Base-by-base conservation (phyloP, 2,113 vertebrate genomes). In the Chrysemys picta region DNA sequence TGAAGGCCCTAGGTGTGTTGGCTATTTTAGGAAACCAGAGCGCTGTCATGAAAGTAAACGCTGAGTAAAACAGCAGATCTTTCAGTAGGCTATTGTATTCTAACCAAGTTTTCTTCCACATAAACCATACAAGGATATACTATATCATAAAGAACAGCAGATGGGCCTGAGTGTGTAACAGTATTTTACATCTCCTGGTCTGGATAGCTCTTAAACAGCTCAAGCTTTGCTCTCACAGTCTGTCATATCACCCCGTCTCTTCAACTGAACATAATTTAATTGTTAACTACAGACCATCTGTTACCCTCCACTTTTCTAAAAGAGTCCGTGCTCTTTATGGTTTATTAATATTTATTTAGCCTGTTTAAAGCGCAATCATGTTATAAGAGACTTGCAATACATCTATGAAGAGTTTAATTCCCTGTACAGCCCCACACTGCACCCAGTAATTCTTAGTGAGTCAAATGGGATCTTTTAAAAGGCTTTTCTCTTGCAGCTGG, bases 291-390 rank as follows among this genome's bases (percentile, higher is more conserved):
- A 89, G 89, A 92, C 95, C 94, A 90, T 94, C 93, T 97, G 93
- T 88, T 94, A n/a, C 17, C 69, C 38, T 69, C 92, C 50, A 21
- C 84, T 93, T 88, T 80, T 17, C 89, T 84, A 52, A 83, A 0
- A 0, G 24, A 94, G 87, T 59, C 38, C 0, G 0, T 25, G 65
- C 53, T 96, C 89, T 59, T 89, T 76, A 85, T 0, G 31, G 59
- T 91, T 96, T 93, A 94, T 95, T 96, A 93, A 96, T 96, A 96
- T 97, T 97, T 96, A 95, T 89, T 95, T 62, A 89, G 88, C 42
- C 95, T 82, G 89, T 86, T 96, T 86, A 83, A 96, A 95, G 72
- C 31, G 1, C 31, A 49, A 80, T 80, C 81, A 7, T 38, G 21
- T 59, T 80, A 53, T 52, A 54, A 85, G 82, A 90, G 59, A 11